Evolutionary conservation across 2,797 vertebrate genomes (phyloP), one percentile per base, ranked within the genome.

Genomic region (Rhabdomys pumilio): DNA sequence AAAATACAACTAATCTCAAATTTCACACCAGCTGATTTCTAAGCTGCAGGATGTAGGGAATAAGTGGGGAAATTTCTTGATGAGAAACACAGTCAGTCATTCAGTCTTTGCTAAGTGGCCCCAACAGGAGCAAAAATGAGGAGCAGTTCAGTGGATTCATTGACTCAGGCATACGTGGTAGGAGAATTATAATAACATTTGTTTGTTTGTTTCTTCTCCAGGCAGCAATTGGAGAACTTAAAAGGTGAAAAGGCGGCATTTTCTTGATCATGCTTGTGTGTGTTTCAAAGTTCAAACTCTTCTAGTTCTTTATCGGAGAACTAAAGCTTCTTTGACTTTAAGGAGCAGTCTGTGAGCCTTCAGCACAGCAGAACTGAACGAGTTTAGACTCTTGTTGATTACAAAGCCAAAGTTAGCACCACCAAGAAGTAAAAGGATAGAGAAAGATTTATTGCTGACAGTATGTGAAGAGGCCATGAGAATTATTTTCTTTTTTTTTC

Each of bases 321-420:
- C 22, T 90, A 89, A 69, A 63, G 38, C n/a, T 26, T 94, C 44
- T 84, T 73, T 67, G 69, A 90, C 44, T 90, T 89, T 95, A 79
- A 82, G 26, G 41, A 22, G 11, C 6, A 41, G 38, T 53, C 4
- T 1, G 7, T 69, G 24, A 69, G 67, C 47, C 34, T 57, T 95
- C 80, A 22, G 7, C 17, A 11, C 19, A 57, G 24, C 77, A 65
- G 34, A 57, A 81, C 13, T 29, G 22, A 34, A 24, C 0, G 4
- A 26, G n/a, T 41, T 91, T 41, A 31, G 14, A 34, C 34, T 29
- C 53, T 69, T 57, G 50, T 4, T 57, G n/a, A 90, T 15, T 57
- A 26, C 63, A 91, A 81, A 91, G 19, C 19, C 77, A 57, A 67
- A 53, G 11, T 14, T 57, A 44, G 34, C 4, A 34, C n/a, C 19